Evolutionary conservation across 2,888 invertebrate genomes (phyloP).

Genomic region (Polylopha cassiicola): DNA sequence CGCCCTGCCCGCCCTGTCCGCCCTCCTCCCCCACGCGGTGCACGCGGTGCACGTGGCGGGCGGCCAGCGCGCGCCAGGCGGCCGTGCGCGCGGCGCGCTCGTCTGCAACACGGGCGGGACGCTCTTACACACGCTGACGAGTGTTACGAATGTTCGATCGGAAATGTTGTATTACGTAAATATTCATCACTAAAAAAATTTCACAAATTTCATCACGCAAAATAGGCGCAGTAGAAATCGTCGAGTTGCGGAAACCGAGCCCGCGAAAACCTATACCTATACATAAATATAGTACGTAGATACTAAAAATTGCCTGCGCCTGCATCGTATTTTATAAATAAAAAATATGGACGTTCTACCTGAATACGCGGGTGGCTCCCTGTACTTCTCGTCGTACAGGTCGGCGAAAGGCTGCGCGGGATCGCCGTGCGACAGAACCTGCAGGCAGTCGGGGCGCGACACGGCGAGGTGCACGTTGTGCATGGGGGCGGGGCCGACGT

Average conservation of each 20-base stretch:
- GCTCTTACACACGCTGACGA: too few species aligned
- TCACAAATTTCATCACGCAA: too few species aligned
- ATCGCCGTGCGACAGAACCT: conserved; percentile 53
- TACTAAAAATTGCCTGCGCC: too few species aligned
- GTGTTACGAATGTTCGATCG: too few species aligned
- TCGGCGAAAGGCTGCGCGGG: conserved; percentile 38
- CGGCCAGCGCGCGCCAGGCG: conserved; percentile 38
- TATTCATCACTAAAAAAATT: too few species aligned
- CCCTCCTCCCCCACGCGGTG: conserved; percentile 23
- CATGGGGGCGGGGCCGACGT: conserved; percentile 82
- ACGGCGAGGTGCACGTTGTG: conserved; percentile 81
- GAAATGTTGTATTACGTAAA: too few species aligned
- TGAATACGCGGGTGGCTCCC: conserved; percentile 67
- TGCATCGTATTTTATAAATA: too few species aligned
- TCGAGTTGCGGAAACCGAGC: too few species aligned
- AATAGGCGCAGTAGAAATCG: too few species aligned
- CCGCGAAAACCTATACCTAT: too few species aligned
- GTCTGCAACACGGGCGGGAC: too few species aligned
- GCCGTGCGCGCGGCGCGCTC: conserved; percentile 55
- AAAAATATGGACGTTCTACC: conserved; percentile 32
- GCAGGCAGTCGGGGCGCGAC: conserved; percentile 82
- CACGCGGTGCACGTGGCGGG: conserved; percentile 36
- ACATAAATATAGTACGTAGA: too few species aligned
- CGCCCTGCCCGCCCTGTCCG: conserved; percentile 23
- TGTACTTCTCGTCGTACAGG: conserved; percentile 65